Percentiles rank a stretch among this genome's conserved stretches.
Conservation (phyloP, 2,888 invertebrate species). For the Luffia ferchaultella region DNA sequence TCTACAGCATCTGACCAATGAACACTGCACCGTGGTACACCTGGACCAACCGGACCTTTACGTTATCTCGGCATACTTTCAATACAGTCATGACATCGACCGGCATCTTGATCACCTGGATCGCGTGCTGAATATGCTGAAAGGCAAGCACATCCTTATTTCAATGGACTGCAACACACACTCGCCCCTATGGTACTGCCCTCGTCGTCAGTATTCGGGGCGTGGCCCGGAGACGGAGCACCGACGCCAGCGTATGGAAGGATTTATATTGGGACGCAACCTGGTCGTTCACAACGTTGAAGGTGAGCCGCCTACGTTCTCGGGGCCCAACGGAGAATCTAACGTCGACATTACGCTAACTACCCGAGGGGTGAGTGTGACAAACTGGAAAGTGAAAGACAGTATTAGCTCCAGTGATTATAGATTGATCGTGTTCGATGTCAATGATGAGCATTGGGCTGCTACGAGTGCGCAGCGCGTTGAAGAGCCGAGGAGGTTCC, state of each 20-base stretch:
- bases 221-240: neutral
- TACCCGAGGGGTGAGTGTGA: neutral
- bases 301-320: neutral
- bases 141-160: neutral
- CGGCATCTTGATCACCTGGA: neutral
- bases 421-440: neutral
- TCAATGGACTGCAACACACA: neutral
- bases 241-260: neutral
- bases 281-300: neutral
- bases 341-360: too few relatives aligned
- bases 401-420: neutral
- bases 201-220: neutral
- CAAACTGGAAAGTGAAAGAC: neutral
- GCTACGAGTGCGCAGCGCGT: neutral
- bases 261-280: neutral
- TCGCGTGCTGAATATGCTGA: neutral
- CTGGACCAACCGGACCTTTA: neutral
- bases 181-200: neutral
- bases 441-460: neutral
- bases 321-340: neutral
- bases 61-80: neutral
- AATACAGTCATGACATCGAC: neutral
- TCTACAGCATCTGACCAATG: neutral
- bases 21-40: neutral
- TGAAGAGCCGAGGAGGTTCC: neutral